Evolutionary conservation across 92 coral and sea anemone species (phyloP), one percentile per base, ranked within the genome.

Genomic region (Actinernus sp.): DNA sequence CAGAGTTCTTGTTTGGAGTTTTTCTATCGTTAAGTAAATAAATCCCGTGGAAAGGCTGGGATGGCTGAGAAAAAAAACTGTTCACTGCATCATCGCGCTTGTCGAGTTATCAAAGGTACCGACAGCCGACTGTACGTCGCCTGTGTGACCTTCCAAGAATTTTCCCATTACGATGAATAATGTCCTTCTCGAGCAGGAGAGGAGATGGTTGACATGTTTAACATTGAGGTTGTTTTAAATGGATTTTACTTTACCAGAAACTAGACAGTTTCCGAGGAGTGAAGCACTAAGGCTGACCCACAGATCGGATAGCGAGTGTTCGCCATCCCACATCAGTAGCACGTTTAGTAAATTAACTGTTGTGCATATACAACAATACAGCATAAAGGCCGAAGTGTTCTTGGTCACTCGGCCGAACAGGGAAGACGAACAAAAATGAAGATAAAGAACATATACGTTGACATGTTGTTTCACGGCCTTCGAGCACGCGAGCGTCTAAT

Each of bases 121-220:
- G 99, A 73, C 97, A 49, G 55, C 81, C 94, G 99, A 83, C 99
- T 83, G 45, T 30, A 38, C 74, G 99, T 91, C 99, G 99, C 99
- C 99, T 79, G 60, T 55, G 56, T 84, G 99, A 95, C 99, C 98
- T 73, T 72, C 82, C 71, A 95, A 91, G 99, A 92, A 95, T 95
- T 91, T 90, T 84, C 61, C 81, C 71, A 83, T 87, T 68, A 86
- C 68, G 81, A 78, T 86, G 88, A 92, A 80, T 85, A 86, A 83
- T 72, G 75, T 70, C 41, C 45, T 73, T 55, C 64, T 55, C 66
- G 73, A 49, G 30, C 87, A 71, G 81, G 59, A 78, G 78, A 45
- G 85, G 70, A 68, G 48, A 71, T 49, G 61, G 74, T 68, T 69
- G 65, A 34, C 37, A 40, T 48, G 40, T 39, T 31, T 65, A 49